Conservation (phyloP, 1,140 invertebrate genomes). For the Scaptomyza hsui region DNA sequence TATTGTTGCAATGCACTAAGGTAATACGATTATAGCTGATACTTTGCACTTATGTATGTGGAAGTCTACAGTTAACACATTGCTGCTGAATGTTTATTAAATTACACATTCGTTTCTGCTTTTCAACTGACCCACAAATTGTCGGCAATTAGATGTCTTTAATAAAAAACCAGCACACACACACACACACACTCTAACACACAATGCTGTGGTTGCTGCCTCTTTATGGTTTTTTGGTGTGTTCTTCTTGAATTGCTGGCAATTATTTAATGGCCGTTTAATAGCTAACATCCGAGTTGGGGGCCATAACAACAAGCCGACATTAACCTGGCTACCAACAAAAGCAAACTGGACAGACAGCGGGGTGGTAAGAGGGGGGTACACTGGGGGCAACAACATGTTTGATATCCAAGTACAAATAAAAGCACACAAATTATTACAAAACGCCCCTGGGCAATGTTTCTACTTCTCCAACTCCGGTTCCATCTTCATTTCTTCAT, state of each 20-base stretch:
- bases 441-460: slow-evolving; percentile 37
- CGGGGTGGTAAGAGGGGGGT: background rate
- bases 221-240: slow-evolving; percentile 30
- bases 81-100: slow-evolving; percentile 58
- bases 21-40: slow-evolving; percentile 70
- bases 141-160: slow-evolving; percentile 74
- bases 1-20: slow-evolving; percentile 40
- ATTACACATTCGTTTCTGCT: slow-evolving; percentile 56
- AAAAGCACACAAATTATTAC: slow-evolving; percentile 77
- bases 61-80: background rate
- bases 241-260: slow-evolving; percentile 72
- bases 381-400: slow-evolving; percentile 17
- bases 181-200: slow-evolving; percentile 35
- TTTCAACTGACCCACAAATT: slow-evolving; percentile 67
- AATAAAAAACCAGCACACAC: slow-evolving; percentile 39
- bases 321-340: slow-evolving; percentile 70
- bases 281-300: slow-evolving; percentile 79
- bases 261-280: slow-evolving; percentile 81
- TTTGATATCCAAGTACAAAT: slow-evolving; percentile 65
- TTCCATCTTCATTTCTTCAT: background rate
- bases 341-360: slow-evolving; percentile 35
- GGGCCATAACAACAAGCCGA: slow-evolving; percentile 70
- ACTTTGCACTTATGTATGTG: slow-evolving; percentile 8
- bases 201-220: slow-evolving; percentile 33
- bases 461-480: slow-evolving; percentile 1